Base-by-base conservation (phyloP, 2,888 invertebrate species). In the Marasmarcha lunaedactyla region DNA sequence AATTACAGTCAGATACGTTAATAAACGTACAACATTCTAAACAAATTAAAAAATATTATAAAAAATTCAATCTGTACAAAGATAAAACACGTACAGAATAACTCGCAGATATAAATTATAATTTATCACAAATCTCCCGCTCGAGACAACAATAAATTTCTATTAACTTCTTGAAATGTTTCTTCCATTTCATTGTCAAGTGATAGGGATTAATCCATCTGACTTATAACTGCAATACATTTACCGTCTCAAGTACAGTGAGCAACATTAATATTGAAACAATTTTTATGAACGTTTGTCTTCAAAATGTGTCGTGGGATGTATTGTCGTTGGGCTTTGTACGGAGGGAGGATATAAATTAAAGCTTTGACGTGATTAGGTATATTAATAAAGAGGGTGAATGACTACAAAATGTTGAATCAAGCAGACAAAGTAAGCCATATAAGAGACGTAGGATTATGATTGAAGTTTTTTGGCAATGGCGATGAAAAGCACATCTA, bases 141-240 rank as follows among this genome's bases (percentile, higher is more conserved):
- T 53, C 51, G 56, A 59, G 67, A 67, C 65, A 63, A 59, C 63
- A 76, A 73, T 72, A 78, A 72, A 68, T 77, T 69, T 68, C 71
- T 72, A 73, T 84, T 76, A 71, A 78, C 79, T 72, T 73, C 78
- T 68, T 73, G 64, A 68, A 71, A 76, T 68, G 76, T 73, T 62
- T 71, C 74, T 73, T 77, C 67, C 59, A 76, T 74, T 78, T 77
- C 74, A 70, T 78, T 84, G 68, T 73, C 70, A 64, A 81, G 72
- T 73, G 76, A 76, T 78, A 78, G 70, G 71, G 85, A 79, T 81
- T 84, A 85, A 72, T 81, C 76, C 68, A 58, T 69, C 59, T 79
- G 78, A 81, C 85, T 85, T 77, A 84, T 83, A 72, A 81, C 77
- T 71, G 81, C 68, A 69, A 85, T 85, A 74, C 71, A 78, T 85